These are phyloP conservation scores for Pangasius larnaudii DNA, from an alignment of 2,797 vertebrate species.

Conservation along the genomic window DNA sequence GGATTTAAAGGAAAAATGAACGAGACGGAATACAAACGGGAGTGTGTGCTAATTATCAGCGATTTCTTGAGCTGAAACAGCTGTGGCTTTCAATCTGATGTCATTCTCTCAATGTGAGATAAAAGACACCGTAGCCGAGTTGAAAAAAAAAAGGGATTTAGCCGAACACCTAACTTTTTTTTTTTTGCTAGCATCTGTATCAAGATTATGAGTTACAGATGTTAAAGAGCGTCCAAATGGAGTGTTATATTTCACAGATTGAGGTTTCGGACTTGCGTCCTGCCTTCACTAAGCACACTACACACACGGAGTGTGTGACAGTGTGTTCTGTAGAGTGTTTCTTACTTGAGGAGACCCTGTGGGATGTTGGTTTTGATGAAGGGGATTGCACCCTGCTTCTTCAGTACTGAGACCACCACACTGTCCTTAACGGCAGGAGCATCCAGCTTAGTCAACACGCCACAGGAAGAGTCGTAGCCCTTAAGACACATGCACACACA, in stretches of 20 bases:
- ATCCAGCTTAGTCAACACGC: conserved; percentile 77
- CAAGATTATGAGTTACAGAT: no score
- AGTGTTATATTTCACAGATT: no score
- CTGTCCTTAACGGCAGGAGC: conserved; percentile 74
- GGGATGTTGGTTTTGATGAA: conserved; percentile 92
- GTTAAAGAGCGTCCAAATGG: no score
- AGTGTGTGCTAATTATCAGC: background rate
- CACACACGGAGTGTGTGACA: background rate
- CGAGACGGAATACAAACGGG: background rate
- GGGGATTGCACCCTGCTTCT: conserved; percentile 90
- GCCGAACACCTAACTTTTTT: no score
- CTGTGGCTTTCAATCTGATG: background rate
- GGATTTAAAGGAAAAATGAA: background rate
- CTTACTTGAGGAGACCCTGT: conserved; percentile 85
- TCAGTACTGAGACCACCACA: conserved; percentile 88
- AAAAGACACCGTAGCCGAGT: background rate
- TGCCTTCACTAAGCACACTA: background rate
- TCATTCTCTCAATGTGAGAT: background rate
- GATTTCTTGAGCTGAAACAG: background rate
- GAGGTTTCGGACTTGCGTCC: no score
- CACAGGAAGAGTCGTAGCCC: conserved; percentile 82
- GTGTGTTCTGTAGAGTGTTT: background rate
- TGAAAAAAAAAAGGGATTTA: no score
- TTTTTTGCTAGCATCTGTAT: background rate
- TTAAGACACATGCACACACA: conserved; percentile 53